These are phyloP conservation scores for Grallaria varia DNA, from an alignment of 2,113 vertebrate species.

Conservation along the genomic window DNA sequence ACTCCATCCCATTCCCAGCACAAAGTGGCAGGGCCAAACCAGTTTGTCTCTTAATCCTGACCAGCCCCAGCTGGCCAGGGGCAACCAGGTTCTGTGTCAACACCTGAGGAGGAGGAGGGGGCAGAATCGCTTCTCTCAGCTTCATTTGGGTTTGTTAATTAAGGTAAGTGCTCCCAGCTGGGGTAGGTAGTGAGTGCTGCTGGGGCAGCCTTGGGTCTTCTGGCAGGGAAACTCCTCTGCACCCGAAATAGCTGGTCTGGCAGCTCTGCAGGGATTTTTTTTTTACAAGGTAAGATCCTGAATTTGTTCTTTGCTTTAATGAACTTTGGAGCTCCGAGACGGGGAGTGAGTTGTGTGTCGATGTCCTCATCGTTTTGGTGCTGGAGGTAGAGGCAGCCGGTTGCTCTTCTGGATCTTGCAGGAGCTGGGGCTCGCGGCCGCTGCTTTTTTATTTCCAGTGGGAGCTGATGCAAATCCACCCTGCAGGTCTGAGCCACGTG, in stretches of 20 bases:
- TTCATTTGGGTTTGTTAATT: background rate
- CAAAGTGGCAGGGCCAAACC: background rate
- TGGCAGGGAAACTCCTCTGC: background rate
- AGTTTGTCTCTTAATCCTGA: background rate
- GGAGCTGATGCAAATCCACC: constrained; percentile 33
- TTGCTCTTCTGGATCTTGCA: background rate
- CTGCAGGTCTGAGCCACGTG: constrained; percentile 12
- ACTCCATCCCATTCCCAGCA: background rate
- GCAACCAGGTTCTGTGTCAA: background rate
- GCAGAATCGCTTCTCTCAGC: constrained; percentile 5
- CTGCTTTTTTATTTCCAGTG: background rate
- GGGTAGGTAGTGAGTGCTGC: background rate
- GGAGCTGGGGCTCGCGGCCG: background rate
- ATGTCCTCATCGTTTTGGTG: background rate
- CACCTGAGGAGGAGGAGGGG: background rate
- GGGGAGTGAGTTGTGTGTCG: background rate
- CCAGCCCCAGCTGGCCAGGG: background rate
- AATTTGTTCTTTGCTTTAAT: background rate
- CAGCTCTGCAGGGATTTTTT: background rate
- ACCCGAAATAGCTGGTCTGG: background rate
- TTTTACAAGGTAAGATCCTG: background rate
- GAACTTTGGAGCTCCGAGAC: background rate
- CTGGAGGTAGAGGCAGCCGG: background rate
- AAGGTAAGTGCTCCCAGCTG: background rate
- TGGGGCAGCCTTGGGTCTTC: background rate